phyloP scores from a whole-genome alignment of 2,888 invertebrate genomes.

The Tinea trinotella region DNA sequence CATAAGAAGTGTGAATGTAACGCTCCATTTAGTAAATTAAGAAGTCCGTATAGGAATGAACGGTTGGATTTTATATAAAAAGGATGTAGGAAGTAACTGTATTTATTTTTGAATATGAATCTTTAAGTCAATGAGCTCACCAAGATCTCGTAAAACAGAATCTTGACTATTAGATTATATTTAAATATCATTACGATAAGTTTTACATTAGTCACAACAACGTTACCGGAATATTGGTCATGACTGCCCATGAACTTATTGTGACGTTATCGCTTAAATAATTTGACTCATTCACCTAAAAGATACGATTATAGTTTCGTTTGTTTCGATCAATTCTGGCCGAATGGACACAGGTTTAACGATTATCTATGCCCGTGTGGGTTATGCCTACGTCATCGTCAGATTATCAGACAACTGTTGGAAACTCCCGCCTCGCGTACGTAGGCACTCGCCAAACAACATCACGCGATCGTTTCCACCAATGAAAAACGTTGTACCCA shows the following conservation, averaged over 20 bases:
- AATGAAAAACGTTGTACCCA: background rate
- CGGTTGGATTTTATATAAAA: background rate
- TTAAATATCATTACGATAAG: background rate
- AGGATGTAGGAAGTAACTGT: background rate
- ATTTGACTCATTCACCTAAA: background rate
- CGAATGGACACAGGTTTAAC: background rate
- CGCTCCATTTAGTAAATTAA: too few species aligned
- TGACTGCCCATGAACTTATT: background rate
- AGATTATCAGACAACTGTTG: conserved; percentile 6
- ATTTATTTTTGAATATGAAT: background rate
- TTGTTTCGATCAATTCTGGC: background rate
- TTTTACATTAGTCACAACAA: background rate
- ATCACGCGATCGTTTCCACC: conserved; percentile 1
- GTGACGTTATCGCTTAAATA: background rate
- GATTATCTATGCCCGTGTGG: background rate
- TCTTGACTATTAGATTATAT: background rate
- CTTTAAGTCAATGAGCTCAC: background rate
- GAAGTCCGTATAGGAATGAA: too few species aligned
- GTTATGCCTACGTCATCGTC: conserved; percentile 4
- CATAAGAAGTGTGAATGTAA: too few species aligned
- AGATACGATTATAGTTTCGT: background rate
- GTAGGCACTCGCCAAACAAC: conserved; percentile 11
- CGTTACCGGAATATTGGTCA: background rate
- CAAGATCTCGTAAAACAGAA: background rate
- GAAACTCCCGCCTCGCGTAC: conserved; percentile 7